These are phyloP conservation scores for Chanos chanos DNA, from an alignment of 2,797 vertebrate species.

Conservation along the genomic window DNA sequence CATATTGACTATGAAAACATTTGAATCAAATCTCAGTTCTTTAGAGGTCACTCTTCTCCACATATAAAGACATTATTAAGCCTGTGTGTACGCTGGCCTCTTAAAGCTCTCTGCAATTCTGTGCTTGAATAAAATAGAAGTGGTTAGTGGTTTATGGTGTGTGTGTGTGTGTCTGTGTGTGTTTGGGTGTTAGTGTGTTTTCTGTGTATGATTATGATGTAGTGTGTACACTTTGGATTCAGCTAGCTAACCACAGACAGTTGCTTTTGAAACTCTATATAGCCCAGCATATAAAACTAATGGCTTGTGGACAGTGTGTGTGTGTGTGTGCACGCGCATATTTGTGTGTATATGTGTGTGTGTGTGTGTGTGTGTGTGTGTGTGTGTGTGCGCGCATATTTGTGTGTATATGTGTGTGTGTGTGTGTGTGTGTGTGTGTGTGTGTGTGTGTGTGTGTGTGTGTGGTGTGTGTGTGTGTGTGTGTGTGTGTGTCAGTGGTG, in stretches of 20 bases:
- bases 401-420: background rate
- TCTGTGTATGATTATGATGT: too few relatives aligned
- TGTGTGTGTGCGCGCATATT: too few relatives aligned
- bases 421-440: conserved; percentile 19
- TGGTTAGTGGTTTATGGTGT: too few relatives aligned
- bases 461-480: too few relatives aligned
- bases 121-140: conserved; percentile 3
- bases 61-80: too few relatives aligned
- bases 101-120: background rate
- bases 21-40: too few relatives aligned
- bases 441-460: conserved; percentile 4
- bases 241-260: background rate
- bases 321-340: background rate
- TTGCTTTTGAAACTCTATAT: background rate
- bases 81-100: conserved; percentile 9
- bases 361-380: conserved; percentile 13
- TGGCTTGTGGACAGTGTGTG: conserved; percentile 1
- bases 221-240: too few relatives aligned
- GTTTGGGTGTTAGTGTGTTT: too few relatives aligned
- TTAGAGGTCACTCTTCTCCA: too few relatives aligned
- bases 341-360: background rate
- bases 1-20: too few relatives aligned
- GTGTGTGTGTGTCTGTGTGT: too few relatives aligned
- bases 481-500: background rate
- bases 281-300: background rate